Evolutionary conservation across 2,888 invertebrate species (phyloP).

Genomic region (Calephelis perditalis): DNA sequence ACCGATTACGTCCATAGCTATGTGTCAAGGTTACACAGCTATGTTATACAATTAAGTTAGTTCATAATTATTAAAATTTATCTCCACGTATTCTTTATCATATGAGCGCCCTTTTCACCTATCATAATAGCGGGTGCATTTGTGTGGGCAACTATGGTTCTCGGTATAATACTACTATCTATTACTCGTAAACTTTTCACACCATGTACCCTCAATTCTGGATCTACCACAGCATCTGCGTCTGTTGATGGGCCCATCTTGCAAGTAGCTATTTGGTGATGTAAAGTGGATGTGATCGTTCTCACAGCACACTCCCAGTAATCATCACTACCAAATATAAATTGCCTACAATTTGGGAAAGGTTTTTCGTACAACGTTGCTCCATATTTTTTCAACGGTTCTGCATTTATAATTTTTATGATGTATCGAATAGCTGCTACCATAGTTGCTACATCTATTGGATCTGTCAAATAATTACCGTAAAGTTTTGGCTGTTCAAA

Average conservation of each 20-base stretch:
- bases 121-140: constrained; percentile 84
- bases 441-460: constrained; percentile 77
- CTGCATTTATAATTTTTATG: constrained; percentile 73
- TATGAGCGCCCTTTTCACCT: constrained; percentile 83
- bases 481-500: constrained; percentile 81
- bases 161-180: constrained; percentile 84
- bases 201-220: constrained; percentile 79
- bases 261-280: constrained; percentile 84
- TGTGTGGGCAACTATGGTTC: constrained; percentile 81
- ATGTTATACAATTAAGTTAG: too few relatives aligned
- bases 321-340: constrained; percentile 74
- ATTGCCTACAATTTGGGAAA: constrained; percentile 74
- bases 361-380: constrained; percentile 72
- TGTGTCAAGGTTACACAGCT: too few relatives aligned
- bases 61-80: constrained; percentile 7
- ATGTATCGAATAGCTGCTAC: constrained; percentile 79
- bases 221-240: constrained; percentile 79
- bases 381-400: constrained; percentile 79
- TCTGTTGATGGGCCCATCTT: constrained; percentile 82
- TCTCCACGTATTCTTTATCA: constrained; percentile 76
- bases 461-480: constrained; percentile 84
- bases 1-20: too few relatives aligned
- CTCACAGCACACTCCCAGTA: constrained; percentile 84
- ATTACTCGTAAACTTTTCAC: constrained; percentile 80
- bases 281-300: constrained; percentile 79